phyloP scores from a whole-genome alignment of 2,113 vertebrate species.

The Alaudala cheleensis region DNA sequence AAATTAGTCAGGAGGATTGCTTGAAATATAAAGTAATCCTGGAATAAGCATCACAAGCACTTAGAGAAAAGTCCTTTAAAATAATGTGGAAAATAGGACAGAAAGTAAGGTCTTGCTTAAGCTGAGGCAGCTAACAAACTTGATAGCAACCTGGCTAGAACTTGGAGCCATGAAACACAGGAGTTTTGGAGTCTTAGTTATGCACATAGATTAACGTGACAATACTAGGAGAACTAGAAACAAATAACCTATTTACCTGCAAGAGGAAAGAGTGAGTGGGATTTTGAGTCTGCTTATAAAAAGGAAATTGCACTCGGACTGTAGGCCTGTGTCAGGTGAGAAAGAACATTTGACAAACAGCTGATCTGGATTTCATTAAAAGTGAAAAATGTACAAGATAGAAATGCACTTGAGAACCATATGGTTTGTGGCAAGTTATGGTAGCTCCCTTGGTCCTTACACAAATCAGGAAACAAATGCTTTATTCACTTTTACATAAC shows the following conservation, averaged over 20 bases:
- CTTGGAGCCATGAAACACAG: neutral
- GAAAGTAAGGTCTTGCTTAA: neutral
- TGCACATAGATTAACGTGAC: neutral
- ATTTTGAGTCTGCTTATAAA: neutral
- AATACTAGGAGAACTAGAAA: neutral
- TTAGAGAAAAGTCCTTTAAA: constrained; percentile 1
- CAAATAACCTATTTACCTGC: neutral
- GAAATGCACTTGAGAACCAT: neutral
- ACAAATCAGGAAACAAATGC: neutral
- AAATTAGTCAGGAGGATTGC: neutral
- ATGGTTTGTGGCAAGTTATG: neutral
- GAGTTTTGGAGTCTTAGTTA: neutral
- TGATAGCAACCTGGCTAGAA: neutral
- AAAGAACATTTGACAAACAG: neutral
- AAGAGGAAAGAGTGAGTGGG: neutral
- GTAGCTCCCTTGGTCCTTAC: neutral
- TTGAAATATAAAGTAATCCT: constrained; percentile 1
- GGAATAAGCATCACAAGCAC: neutral
- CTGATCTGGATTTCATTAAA: neutral
- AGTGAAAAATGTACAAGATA: neutral
- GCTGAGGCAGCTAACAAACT: neutral
- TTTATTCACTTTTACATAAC: neutral
- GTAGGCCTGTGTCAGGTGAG: neutral
- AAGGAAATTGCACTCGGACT: neutral
- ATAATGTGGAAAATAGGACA: neutral